Conservation (phyloP, 2,797 vertebrate species). For the Hephaestus fuliginosus region DNA sequence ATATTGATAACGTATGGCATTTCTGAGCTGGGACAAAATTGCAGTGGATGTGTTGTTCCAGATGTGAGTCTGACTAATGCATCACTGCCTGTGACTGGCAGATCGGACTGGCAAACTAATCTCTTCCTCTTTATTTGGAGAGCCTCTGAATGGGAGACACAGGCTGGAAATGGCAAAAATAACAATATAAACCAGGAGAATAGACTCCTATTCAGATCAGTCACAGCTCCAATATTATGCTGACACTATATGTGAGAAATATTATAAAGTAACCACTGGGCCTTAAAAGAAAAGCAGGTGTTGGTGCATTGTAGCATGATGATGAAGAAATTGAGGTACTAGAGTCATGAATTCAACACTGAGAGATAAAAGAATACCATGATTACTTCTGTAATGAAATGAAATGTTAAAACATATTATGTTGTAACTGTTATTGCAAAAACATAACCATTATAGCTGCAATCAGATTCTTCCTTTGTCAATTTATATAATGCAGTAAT, state of each 20-base stretch:
- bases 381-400: not conserved
- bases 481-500: not conserved
- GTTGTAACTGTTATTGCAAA: not conserved
- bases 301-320: not conserved
- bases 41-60: not conserved
- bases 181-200: slow-evolving; percentile 37
- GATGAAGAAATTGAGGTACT: not conserved
- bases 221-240: not conserved
- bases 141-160: slow-evolving; percentile 10
- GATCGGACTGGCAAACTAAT: slow-evolving; percentile 42
- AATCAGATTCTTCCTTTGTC: not conserved
- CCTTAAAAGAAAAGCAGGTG: not conserved
- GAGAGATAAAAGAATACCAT: not conserved
- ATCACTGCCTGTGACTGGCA: slow-evolving; percentile 20
- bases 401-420: not conserved
- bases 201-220: slow-evolving; percentile 10
- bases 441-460: not conserved
- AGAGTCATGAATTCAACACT: not conserved
- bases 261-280: slow-evolving; percentile 4
- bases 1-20: not conserved
- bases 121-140: slow-evolving; percentile 33
- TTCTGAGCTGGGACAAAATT: not conserved
- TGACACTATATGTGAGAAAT: slow-evolving; percentile 1
- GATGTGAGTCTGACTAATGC: slow-evolving; percentile 22
- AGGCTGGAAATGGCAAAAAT: slow-evolving; percentile 15